These are phyloP conservation scores for Drosophila testacea DNA, from an alignment of 2,888 invertebrate genomes.

Conservation along the genomic window DNA sequence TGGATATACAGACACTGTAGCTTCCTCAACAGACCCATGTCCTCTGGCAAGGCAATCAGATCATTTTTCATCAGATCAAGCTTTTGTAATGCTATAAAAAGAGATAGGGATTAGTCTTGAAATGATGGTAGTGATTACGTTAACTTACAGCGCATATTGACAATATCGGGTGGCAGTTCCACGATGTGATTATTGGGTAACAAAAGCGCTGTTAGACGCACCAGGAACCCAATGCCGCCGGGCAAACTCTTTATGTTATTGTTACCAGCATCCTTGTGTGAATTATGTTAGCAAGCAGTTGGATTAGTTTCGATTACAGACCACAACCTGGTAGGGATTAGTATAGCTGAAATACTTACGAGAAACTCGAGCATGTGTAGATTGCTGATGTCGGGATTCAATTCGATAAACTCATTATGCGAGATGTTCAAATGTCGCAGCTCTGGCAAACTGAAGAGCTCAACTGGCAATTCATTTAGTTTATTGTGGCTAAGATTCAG, in stretches of 20 bases:
- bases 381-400: conserved; percentile 91
- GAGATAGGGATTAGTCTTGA: too few relatives aligned
- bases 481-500: conserved; percentile 90
- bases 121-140: too few relatives aligned
- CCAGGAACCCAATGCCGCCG: conserved; percentile 93
- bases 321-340: conserved; percentile 50
- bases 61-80: conserved; percentile 91
- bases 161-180: conserved; percentile 92
- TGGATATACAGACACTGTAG: conserved; percentile 91
- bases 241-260: conserved; percentile 91
- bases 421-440: conserved; percentile 90
- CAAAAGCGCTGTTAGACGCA: conserved; percentile 90
- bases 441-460: conserved; percentile 90
- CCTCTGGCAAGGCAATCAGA: conserved; percentile 88
- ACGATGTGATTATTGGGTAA: conserved; percentile 90
- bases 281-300: conserved; percentile 49
- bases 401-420: conserved; percentile 89
- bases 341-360: conserved; percentile 85
- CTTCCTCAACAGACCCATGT: conserved; percentile 90
- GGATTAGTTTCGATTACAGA: conserved; percentile 28
- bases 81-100: conserved; percentile 87
- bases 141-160: conserved; percentile 91
- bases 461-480: conserved; percentile 87
- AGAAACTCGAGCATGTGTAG: conserved; percentile 91
- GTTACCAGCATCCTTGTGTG: conserved; percentile 90